These are phyloP conservation scores for Drosophila mimetica DNA, from an alignment of 2,888 invertebrate genomes.

Conservation along the genomic window DNA sequence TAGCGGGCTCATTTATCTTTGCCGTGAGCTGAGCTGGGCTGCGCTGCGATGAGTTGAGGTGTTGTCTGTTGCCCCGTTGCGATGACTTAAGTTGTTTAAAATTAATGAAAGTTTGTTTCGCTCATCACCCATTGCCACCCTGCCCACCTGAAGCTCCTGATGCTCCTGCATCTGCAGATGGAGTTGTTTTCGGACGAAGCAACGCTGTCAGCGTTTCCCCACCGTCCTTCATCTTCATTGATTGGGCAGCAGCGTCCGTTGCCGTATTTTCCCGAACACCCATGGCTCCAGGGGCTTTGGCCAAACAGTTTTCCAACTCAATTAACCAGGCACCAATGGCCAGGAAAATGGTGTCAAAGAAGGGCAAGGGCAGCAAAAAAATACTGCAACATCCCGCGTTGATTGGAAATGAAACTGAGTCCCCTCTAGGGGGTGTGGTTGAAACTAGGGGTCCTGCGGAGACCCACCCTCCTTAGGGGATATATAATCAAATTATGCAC, in stretches of 20 bases:
- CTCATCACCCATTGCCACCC: constrained; percentile 1
- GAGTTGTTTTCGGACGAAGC: constrained; percentile 23
- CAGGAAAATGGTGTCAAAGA: constrained; percentile 38
- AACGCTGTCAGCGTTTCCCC: constrained; percentile 23
- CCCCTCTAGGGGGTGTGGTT: constrained; percentile 8
- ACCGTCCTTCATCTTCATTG: constrained; percentile 27
- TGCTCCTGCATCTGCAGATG: constrained; percentile 40
- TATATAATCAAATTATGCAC: constrained; percentile 56
- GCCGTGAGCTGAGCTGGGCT: constrained; percentile 23
- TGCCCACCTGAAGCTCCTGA: constrained; percentile 1
- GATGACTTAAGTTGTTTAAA: constrained; percentile 59
- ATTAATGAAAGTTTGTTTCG: constrained; percentile 65
- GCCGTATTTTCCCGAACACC: constrained; percentile 5
- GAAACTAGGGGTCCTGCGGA: neutral
- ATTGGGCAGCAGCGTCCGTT: constrained; percentile 16
- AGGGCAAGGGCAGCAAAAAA: constrained; percentile 24
- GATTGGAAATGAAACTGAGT: constrained; percentile 45
- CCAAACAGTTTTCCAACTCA: constrained; percentile 59
- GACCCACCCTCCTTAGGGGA: neutral
- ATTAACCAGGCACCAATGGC: constrained; percentile 50
- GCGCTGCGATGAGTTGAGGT: constrained; percentile 25
- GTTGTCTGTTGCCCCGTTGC: constrained; percentile 13
- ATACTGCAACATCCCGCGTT: constrained; percentile 37
- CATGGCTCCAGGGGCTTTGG: constrained; percentile 20
- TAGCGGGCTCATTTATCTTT: constrained; percentile 69